These are phyloP conservation scores for Caiman crocodilus DNA, from an alignment of 2,797 vertebrate genomes.

Conservation along the genomic window DNA sequence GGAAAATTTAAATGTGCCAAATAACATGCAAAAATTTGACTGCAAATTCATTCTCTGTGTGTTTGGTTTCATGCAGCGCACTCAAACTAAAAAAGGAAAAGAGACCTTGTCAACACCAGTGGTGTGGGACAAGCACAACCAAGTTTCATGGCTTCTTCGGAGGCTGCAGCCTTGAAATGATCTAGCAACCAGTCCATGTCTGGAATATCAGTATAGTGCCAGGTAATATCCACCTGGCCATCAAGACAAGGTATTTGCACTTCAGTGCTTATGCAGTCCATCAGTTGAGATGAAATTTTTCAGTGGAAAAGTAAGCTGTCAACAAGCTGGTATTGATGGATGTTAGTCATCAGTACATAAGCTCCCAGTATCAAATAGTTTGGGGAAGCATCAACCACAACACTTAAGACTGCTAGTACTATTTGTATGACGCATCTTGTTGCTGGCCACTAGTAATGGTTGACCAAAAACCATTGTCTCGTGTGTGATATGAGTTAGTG, in stretches of 20 bases:
- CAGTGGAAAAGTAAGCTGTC: not conserved
- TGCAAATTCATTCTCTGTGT: not conserved
- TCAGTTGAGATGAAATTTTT: slow-evolving; percentile 23
- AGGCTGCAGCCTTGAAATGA: not conserved
- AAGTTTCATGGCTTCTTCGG: slow-evolving; percentile 24
- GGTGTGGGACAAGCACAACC: not conserved
- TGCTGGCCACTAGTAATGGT: slow-evolving; percentile 48
- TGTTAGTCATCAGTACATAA: not conserved
- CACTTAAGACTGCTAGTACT: slow-evolving; percentile 38
- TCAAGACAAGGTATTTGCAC: not conserved
- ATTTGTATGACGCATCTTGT: slow-evolving; percentile 44
- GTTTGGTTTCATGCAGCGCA: not conserved
- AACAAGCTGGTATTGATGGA: not conserved
- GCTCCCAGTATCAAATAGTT: slow-evolving; percentile 3
- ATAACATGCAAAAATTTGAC: not conserved
- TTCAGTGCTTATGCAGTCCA: not conserved
- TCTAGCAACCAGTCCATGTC: not conserved
- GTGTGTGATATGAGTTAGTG: slow-evolving; percentile 35
- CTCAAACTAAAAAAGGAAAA: not conserved
- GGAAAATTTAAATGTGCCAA: slow-evolving; percentile 4
- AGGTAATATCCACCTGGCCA: not conserved
- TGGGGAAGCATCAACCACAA: not conserved
- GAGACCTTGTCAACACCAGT: not conserved
- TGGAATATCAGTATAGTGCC: slow-evolving; percentile 2
- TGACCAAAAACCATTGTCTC: slow-evolving; percentile 60